Base-by-base conservation (phyloP, 92 coral and sea anemone species). In the Micromussa lordhowensis region DNA sequence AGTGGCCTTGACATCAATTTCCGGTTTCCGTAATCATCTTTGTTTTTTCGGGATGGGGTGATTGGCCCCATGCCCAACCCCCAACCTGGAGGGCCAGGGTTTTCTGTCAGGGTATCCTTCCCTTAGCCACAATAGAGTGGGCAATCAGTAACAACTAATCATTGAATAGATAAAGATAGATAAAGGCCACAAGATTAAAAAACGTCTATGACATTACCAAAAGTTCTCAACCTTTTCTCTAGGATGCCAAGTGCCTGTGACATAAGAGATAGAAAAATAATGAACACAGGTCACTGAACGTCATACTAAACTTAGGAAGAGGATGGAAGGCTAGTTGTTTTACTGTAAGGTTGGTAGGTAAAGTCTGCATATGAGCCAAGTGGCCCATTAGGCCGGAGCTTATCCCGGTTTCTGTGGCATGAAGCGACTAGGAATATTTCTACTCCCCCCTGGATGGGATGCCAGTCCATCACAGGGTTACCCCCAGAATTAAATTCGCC, bases 171-270 rank as follows among this genome's bases (percentile, higher is more conserved):
- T 44, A 44, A 44, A 18, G 44, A 44, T 44, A 44, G 11, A 44
- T 44, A 44, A 44, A 18, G 44, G 19, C 10, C 19, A 21, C 26
- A 6, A 79, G 24, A 48, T 31, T 26, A 12, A 35, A 53, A 24
- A 64, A 79, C 28, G 0, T 18, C 22, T 18, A 40, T 55, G 66
- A 36, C 21, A 66, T 94, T 88, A 97, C 99, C 99, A 86, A 96
- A 96, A 34, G 81, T 79, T 90, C 90, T 92, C 30, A 98, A 86
- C 58, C 93, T 93, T 61, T 96, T 93, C 68, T 98, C 98, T 89
- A 98, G 86, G 64, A 90, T 86, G 68, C 94, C 94, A 87, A 95
- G 94, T 30, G 79, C 91, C 98, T 95, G 59, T 8, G 68, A 86
- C 30, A 89, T 87, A 66, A 77, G 38, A 8, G 24, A 18, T 0